These are phyloP conservation scores for Odontothrips loti DNA, from an alignment of 2,888 invertebrate genomes.

Conservation along the genomic window DNA sequence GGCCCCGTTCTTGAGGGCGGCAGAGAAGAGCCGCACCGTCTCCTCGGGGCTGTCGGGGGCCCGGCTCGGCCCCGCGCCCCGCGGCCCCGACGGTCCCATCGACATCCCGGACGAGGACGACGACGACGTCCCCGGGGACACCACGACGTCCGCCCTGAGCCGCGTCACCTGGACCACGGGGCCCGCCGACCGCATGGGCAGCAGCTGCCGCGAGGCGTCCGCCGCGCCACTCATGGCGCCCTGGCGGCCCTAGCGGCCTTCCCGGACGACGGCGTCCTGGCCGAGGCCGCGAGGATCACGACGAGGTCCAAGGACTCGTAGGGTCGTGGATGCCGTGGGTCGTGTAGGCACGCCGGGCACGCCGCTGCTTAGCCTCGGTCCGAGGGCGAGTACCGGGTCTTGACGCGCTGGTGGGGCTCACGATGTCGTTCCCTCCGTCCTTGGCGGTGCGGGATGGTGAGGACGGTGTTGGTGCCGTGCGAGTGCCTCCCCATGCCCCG, in stretches of 20 bases:
- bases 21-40: background rate
- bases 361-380: background rate
- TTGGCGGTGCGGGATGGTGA: background rate
- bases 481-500: constrained; percentile 18
- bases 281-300: too few relatives aligned
- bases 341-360: too few relatives aligned
- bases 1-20: constrained; percentile 6
- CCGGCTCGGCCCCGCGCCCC: background rate
- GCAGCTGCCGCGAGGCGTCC: constrained; percentile 1
- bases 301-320: too few relatives aligned
- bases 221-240: background rate
- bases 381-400: background rate
- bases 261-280: too few relatives aligned
- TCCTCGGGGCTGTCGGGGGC: background rate
- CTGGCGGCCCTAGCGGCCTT: too few relatives aligned
- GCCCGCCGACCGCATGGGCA: background rate
- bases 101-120: background rate
- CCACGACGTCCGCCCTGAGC: background rate
- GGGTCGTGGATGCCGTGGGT: too few relatives aligned
- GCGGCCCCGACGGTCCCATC: background rate
- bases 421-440: background rate
- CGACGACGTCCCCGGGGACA: too few relatives aligned
- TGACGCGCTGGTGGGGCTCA: background rate
- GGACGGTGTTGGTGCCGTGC: background rate
- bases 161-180: background rate